A percentile compares a stretch with the other conserved stretches of the same genome.
Conservation (phyloP, 2,113 vertebrate species). For the Crotalus horridus region DNA sequence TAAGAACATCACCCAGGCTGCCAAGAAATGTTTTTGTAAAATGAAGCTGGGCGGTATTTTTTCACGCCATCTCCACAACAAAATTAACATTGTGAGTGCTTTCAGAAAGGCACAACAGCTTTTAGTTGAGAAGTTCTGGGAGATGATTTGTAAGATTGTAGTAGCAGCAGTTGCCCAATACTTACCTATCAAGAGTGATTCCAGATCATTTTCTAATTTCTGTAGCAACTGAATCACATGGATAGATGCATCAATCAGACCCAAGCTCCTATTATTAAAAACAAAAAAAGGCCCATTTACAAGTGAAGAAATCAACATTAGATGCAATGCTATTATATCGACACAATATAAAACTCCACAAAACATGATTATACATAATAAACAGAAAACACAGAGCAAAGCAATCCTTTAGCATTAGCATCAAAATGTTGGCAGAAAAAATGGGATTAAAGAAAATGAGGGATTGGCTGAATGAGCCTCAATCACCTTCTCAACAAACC, state of each 20-base stretch:
- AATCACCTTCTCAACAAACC: neutral
- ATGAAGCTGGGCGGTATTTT: neutral
- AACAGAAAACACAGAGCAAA: neutral
- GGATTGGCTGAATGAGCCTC: neutral
- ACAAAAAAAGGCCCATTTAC: neutral
- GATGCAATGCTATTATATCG: neutral
- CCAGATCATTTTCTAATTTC: constrained; percentile 58
- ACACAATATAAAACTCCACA: neutral
- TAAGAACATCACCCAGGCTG: neutral
- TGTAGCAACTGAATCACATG: constrained; percentile 68
- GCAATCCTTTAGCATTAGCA: neutral
- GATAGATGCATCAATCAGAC: constrained; percentile 61
- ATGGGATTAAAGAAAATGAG: neutral
- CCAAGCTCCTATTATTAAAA: constrained; percentile 60
- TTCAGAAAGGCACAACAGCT: neutral
- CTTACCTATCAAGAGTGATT: constrained; percentile 69
- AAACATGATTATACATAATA: neutral
- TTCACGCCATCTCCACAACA: neutral
- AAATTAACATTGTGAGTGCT: neutral
- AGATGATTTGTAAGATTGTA: neutral
- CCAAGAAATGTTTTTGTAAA: neutral
- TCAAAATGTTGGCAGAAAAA: neutral
- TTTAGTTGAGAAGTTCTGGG: neutral
- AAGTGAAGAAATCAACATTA: neutral
- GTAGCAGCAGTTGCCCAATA: neutral